Conservation (phyloP, 2,113 vertebrate genomes). For the Phocoena phocoena region DNA sequence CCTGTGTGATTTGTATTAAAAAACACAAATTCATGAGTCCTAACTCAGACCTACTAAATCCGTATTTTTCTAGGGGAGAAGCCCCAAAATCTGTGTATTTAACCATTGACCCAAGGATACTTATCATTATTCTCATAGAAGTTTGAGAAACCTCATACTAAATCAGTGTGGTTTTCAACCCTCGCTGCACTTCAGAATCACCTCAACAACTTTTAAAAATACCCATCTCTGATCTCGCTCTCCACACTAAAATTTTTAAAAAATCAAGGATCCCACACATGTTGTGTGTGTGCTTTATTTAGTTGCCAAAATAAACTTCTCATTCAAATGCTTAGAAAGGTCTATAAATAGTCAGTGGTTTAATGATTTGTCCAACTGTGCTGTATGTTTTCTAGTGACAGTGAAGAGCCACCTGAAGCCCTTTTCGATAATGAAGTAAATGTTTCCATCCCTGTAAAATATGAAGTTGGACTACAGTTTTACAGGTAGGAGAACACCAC, state of each 20-base stretch:
- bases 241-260: neutral
- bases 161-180: neutral
- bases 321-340: neutral
- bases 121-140: neutral
- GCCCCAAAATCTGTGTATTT: neutral
- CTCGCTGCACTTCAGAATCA: neutral
- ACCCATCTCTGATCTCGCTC: neutral
- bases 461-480: slow-evolving; percentile 91
- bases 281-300: neutral
- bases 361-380: neutral
- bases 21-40: neutral
- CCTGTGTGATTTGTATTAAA: neutral
- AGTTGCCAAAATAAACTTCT: neutral
- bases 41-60: neutral
- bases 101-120: neutral
- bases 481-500: slow-evolving; percentile 85
- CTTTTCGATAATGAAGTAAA: slow-evolving; percentile 87
- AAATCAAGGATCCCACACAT: neutral
- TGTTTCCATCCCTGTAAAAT: slow-evolving; percentile 91
- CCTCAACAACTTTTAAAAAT: neutral
- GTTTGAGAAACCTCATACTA: neutral
- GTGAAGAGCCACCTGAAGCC: slow-evolving; percentile 88
- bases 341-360: neutral
- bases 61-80: neutral
- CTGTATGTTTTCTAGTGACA: slow-evolving; percentile 88